Percentiles rank a stretch among this genome's conserved stretches.
Evolutionary conservation across 1,140 invertebrate genomes (phyloP).

Genomic region (Nymphalis io): DNA sequence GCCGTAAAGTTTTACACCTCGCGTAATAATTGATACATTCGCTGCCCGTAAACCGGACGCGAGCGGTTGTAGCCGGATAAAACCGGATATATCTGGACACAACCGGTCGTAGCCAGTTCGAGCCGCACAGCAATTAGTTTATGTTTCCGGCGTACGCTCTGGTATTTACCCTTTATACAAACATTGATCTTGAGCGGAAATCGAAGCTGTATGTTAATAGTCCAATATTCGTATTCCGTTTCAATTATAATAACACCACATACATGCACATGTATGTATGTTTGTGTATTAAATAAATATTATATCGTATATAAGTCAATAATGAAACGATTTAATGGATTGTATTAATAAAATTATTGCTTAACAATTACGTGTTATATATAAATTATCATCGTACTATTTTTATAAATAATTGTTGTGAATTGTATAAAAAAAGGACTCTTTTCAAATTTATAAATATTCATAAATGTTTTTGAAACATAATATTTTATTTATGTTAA

Average conservation of each 20-base stretch:
- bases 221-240: not conserved
- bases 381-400: too few species aligned
- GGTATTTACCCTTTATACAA: conserved; percentile 15
- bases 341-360: too few species aligned
- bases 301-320: too few species aligned
- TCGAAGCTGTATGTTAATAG: conserved; percentile 6
- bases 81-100: conserved; percentile 16
- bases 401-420: too few species aligned
- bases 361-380: too few species aligned
- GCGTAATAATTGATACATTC: conserved; percentile 9
- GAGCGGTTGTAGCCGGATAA: conserved; percentile 19
- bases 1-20: conserved; percentile 11
- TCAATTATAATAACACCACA: conserved; percentile 1
- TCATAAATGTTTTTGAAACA: too few species aligned
- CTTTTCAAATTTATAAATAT: too few species aligned
- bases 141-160: conserved; percentile 2
- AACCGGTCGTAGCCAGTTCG: not conserved
- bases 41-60: not conserved
- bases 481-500: too few species aligned
- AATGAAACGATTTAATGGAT: too few species aligned
- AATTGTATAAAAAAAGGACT: too few species aligned
- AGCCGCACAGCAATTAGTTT: conserved; percentile 23
- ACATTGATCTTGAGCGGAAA: conserved; percentile 11
- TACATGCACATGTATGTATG: not conserved
- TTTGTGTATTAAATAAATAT: too few species aligned